Evolutionary conservation across 2,888 invertebrate genomes (phyloP).

Genomic region (Pristionchus entomophagus): DNA sequence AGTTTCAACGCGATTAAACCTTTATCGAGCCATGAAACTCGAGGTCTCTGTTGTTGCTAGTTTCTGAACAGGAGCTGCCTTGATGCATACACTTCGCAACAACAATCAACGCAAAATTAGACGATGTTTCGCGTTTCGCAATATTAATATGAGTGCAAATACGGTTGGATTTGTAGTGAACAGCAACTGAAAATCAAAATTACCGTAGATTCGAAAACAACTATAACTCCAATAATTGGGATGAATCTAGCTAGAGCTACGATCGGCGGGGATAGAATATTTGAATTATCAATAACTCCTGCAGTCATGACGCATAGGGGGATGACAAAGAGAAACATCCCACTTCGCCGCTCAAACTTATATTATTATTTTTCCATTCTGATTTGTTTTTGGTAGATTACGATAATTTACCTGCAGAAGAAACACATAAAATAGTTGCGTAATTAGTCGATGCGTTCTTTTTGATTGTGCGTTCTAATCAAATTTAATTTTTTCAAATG

Average conservation of each 20-base stretch:
- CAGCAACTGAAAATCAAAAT: neutral
- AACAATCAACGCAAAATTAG: neutral
- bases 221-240: neutral
- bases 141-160: neutral
- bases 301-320: neutral
- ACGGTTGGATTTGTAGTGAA: neutral
- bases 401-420: neutral
- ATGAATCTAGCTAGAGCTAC: neutral
- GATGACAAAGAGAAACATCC: neutral
- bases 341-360: neutral
- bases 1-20: too few relatives aligned
- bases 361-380: too few relatives aligned
- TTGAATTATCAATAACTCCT: neutral
- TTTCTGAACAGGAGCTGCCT: too few relatives aligned
- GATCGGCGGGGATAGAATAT: neutral
- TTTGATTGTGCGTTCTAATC: neutral
- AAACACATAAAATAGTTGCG: neutral
- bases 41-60: too few relatives aligned
- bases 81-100: too few relatives aligned
- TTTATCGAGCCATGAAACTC: too few relatives aligned
- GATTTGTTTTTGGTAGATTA: too few relatives aligned
- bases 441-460: neutral
- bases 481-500: too few relatives aligned
- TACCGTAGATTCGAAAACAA: neutral
- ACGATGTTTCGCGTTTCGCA: neutral